Evolutionary conservation across 2,888 invertebrate species (phyloP), one percentile per base, ranked within the genome.

Genomic region (Calameuta pallipes): DNA sequence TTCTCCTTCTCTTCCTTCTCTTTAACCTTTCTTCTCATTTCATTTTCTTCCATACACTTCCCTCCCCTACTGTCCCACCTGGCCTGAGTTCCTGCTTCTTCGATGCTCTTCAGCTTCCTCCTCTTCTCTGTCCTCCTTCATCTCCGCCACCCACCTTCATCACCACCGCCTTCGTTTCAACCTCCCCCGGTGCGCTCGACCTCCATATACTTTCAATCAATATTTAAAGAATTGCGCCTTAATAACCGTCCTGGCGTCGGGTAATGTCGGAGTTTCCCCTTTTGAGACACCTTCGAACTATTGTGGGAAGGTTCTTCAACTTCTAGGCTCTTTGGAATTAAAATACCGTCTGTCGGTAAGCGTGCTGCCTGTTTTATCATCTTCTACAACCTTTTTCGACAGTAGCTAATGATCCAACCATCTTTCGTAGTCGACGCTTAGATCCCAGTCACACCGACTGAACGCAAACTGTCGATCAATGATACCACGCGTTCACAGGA

Each of bases 181-280:
- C 85, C 35, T 37, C 34, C 30, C 23, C 37, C 71, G 30, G 13
- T 34, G 15, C 70, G 33, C 35, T 31, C 73, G 41, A 15, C 41
- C 41, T 41, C 41, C 35, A n/a, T 70, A 85, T 85, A 87, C 87
- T 87, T 88, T 88, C 88, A 90, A 90, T 90, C 90, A 90, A 90
- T 90, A 90, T 90, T 90, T 90, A 89, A 90, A 90, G 90, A 90
- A 90, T 90, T 90, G 90, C 90, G 90, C 90, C 88, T 90, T 89
- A 90, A 90, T 90, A 90, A 90, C 88, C 85, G 80, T 82, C 84
- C 81, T 83, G 82, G 85, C 85, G 84, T 85, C 81, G 82, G 83
- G 84, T 87, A 85, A 88, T 86, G 83, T 83, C 83, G 80, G 83
- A 76, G 83, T 41, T 82, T 82, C 74, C 75, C 33, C 73, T 6